Base-by-base conservation (phyloP, 2,888 invertebrate genomes). In the Acronicta leporina region DNA sequence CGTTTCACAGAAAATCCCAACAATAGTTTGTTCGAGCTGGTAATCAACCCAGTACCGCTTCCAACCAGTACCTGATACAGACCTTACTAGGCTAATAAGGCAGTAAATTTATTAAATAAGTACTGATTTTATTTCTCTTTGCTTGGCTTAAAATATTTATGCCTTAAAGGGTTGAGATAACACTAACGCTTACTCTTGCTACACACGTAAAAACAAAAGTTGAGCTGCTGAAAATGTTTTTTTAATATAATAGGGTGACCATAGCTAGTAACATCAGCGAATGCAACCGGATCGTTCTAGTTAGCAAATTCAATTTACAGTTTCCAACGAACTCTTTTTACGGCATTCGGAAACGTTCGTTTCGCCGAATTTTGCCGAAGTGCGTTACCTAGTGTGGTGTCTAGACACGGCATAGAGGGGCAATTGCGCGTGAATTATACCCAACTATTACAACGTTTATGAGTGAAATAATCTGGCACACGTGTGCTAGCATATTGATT, bases 401-500 rank as follows among this genome's bases (percentile, higher is more conserved):
- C 71, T 75, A 71, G 69, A 65, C 76, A 59, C 63, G 58, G 54
- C 47, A 72, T 67, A 68, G 58, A 38, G 44, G 71, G 68, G 84
- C 82, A 85, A 86, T 86, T 79, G 83, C 76, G 83, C 86, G 83
- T 88, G 84, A 89, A 87, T 89, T 87, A 88, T 84, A 81, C 65
- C n/a, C 84, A 77, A 72, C 82, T 82, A 88, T 88, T 87, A 88
- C 88, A 76, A 68, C 81, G 82, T 80, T 84, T 85, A 85, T 75
- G 79, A 84, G 84, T 77, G 77, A 77, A 77, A 77, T 81, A 82
- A 85, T 78, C 80, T 75, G 75, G 74, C 73, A 81, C 88, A 90
- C 92, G 92, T 92, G 92, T 87, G 87, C 84, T 81, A 79, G 90
- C 92, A 91, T 93, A 93, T 92, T 92, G 93, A 92, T 93, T 92